Evolutionary conservation across 2,888 invertebrate species (phyloP), one percentile per base, ranked within the genome.

Genomic region (Allolobophora icterica): DNA sequence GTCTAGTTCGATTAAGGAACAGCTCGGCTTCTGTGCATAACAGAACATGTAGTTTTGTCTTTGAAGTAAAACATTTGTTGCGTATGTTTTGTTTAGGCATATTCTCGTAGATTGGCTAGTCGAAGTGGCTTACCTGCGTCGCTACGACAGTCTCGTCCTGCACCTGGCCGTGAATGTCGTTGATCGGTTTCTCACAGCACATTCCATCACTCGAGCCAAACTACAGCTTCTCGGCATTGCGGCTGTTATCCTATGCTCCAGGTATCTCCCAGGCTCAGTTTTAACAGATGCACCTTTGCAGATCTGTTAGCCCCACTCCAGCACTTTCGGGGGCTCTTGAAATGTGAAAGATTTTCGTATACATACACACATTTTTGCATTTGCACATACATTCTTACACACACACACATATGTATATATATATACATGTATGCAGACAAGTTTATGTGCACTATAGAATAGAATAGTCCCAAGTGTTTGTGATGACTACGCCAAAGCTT

Each of bases 71-170:
- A n/a, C 0, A 8, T n/a, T n/a, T n/a, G 30, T 71, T 71, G 8
- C 8, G 8, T 71, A 71, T 8, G 71, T 71, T 71, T 71, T 71
- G 30, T 71, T 71, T n/a, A 95, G 95, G 91, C 95, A 95, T 91
- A 95, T 95, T 89, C 92, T 95, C 90, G 94, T 95, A 8, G 95
- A 95, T 92, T 95, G 95, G 95, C 92, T 95, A 90, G 95, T 95
- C n/a, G 95, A 95, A 91, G 95, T 95, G 5, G 94, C 94, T 15
- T 93, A 94, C 34, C 95, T 95, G 95, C 95, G 95, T 92, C 94
- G 94, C 84, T 94, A 95, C 92, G 93, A 94, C 40, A 94, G 94
- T 84, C 94, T 93, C 84, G 94, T 94, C 34, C 92, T 95, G 89
- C 95, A 95, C 91, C 93, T 94, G 58, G 94, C 95, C 6, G 94